Evolutionary conservation across 1,140 invertebrate genomes (phyloP), one percentile per base, ranked within the genome.

Genomic region (Plodia interpunctella): DNA sequence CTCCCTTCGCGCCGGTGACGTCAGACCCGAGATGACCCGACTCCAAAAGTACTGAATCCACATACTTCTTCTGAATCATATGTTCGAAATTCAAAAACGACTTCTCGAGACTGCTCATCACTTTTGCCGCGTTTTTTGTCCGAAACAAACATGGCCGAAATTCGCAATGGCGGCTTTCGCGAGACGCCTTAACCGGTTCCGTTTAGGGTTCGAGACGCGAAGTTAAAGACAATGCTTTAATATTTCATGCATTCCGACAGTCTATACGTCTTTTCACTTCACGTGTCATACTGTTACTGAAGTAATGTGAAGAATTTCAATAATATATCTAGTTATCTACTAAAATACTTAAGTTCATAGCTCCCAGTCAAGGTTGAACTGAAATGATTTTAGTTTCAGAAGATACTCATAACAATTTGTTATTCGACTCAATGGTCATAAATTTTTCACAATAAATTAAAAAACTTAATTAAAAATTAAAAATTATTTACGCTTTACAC

Each of bases 91-190:
- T 55, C 60, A 55, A 44, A 60, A 20, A 21, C 51, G 21, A 20
- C 51, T 20, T 13, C 21, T 20, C 51, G 19, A 53, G 5, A 44
- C 38, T 17, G 38, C 10, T 54, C 62, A 62, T 57, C 64, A 65
- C 56, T 70, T 61, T 69, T 66, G 61, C 66, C 70, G 60, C 62
- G 72, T 65, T 71, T n/a, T 74, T 68, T 69, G 62, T 62, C 60
- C 69, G 70, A 69, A 72, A 78, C 72, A 77, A 86, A 83, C 69
- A 87, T 87, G 78, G 80, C 78, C 78, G 83, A 84, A 85, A 74
- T 78, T 74, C 70, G 65, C 62, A 67, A 67, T 66, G 72, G 64
- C 68, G 66, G 62, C 66, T 72, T 68, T 72, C 67, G 63, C 69
- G 65, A 67, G 49, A 64, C 63, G 56, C 56, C 50, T 21, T 57